phyloP scores from a whole-genome alignment of 2,888 invertebrate genomes.

The Pycnomerus fuliginosus region DNA sequence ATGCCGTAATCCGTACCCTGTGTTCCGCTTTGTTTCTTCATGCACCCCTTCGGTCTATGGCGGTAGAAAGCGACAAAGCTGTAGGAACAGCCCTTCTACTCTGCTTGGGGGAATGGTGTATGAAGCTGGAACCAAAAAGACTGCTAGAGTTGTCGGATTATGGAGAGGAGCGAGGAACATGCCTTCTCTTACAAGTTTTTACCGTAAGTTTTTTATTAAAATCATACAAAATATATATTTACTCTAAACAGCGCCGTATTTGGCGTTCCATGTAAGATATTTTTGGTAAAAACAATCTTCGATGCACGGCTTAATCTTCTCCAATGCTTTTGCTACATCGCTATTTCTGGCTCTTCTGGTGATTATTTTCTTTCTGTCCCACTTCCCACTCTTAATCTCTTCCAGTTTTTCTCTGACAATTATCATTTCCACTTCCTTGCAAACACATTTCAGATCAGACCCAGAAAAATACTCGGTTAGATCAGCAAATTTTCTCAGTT shows the following conservation, averaged over 20 bases:
- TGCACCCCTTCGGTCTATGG: constrained; percentile 56
- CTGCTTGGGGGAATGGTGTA: constrained; percentile 92
- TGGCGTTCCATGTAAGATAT: constrained; percentile 65
- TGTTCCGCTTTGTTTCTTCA: constrained; percentile 52
- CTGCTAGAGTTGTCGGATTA: constrained; percentile 58
- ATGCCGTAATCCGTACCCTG: constrained; percentile 60
- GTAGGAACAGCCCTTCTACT: constrained; percentile 80
- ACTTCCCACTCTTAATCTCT: constrained; percentile 27
- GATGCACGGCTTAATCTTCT: constrained; percentile 61
- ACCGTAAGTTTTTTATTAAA: constrained; percentile 57
- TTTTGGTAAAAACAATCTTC: constrained; percentile 48
- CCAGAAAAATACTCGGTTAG: constrained; percentile 80
- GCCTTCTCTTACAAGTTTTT: constrained; percentile 67
- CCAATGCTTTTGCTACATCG: constrained; percentile 57
- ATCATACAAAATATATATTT: no score
- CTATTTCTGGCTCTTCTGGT: constrained; percentile 39
- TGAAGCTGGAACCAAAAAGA: constrained; percentile 72
- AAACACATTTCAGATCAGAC: constrained; percentile 81
- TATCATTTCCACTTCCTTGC: constrained; percentile 87
- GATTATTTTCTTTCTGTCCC: not conserved
- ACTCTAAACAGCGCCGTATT: constrained; percentile 54
- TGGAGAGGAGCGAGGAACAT: constrained; percentile 53
- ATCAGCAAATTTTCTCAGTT: constrained; percentile 55
- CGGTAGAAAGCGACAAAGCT: constrained; percentile 66
- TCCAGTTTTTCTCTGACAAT: constrained; percentile 61